These are phyloP conservation scores for Hoplodrina ambigua DNA, from an alignment of 2,888 invertebrate genomes.

Conservation along the genomic window DNA sequence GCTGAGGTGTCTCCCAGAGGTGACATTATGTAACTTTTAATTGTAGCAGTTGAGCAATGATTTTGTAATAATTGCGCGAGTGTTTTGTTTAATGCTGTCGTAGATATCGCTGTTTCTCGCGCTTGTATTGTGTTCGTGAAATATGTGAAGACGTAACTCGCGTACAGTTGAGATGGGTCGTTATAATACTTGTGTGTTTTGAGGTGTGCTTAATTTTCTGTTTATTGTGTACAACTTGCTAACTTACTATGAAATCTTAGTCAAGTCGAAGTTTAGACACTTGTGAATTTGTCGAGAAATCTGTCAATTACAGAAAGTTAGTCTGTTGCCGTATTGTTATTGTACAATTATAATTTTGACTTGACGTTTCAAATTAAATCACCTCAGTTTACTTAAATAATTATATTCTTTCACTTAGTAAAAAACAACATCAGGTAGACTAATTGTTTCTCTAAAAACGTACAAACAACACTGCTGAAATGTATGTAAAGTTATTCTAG, in stretches of 20 bases:
- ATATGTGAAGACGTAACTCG: slow-evolving; percentile 17
- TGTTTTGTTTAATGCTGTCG: slow-evolving; percentile 42
- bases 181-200: slow-evolving; percentile 12
- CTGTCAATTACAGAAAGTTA: slow-evolving; percentile 44
- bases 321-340: slow-evolving; percentile 9
- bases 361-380: slow-evolving; percentile 11
- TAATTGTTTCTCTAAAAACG: slow-evolving; percentile 6
- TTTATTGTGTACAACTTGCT: slow-evolving; percentile 27
- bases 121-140: slow-evolving; percentile 35
- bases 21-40: slow-evolving; percentile 61
- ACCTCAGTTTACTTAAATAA: background rate
- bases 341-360: slow-evolving; percentile 25
- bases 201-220: slow-evolving; percentile 32
- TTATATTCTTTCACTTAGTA: background rate
- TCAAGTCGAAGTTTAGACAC: slow-evolving; percentile 26
- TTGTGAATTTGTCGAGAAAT: slow-evolving; percentile 37
- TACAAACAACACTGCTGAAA: slow-evolving; percentile 12
- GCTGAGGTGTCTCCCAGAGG: slow-evolving; percentile 53
- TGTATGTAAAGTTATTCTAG: slow-evolving; percentile 52
- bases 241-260: slow-evolving; percentile 30
- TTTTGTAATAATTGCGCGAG: slow-evolving; percentile 43
- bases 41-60: slow-evolving; percentile 54
- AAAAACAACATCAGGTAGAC: too few relatives aligned
- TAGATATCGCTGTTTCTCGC: slow-evolving; percentile 25
- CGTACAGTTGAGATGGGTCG: slow-evolving; percentile 3